Evolutionary conservation across 92 coral and sea anemone species (phyloP), one percentile per base, ranked within the genome.

Genomic region (Palythoa heliodiscus): DNA sequence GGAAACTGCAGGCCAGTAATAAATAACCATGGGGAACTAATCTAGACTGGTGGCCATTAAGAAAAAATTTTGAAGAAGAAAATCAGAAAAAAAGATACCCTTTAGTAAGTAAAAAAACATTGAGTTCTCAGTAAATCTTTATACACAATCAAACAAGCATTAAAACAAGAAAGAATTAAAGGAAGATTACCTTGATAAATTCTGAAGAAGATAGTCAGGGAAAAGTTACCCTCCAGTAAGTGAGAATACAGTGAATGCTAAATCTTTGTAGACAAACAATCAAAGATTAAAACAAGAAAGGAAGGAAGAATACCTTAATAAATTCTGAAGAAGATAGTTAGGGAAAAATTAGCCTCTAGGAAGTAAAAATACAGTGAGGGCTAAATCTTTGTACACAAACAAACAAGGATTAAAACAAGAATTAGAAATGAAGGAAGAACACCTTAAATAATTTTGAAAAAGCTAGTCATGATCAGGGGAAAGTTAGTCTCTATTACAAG

Each of bases 11-110:
- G 53, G 53, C 53, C 54, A 72, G 25, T 24, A 14, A 20, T 39
- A 40, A 66, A 72, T 72, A 72, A 72, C 57, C 76, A 72, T 66
- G 52, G 38, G 76, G 76, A 57, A 40, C 53, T 72, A 39, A 50
- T 72, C 54, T 72, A 72, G 22, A 40, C 53, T 38, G 76, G 76
- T 72, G 57, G 76, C 76, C 76, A 15, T 39, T 72, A 13, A 72
- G 9, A 13, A 72, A 43, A 43, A 72, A 72, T 37, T 71, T 71
- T 39, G 15, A 71, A 71, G 48, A 38, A 71, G 37, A 71, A 39
- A 39, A 50, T 71, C 75, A 71, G 50, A 19, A 39, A 71, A 71
- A 10, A 71, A 71, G 53, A 72, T 72, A 10, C 7, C 69, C 69
- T 63, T 10, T n/a, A 63, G 58, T 53, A 1, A 29, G 35, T 29